Evolutionary conservation across 2,888 invertebrate species (phyloP).

Genomic region (Aromia moschata): DNA sequence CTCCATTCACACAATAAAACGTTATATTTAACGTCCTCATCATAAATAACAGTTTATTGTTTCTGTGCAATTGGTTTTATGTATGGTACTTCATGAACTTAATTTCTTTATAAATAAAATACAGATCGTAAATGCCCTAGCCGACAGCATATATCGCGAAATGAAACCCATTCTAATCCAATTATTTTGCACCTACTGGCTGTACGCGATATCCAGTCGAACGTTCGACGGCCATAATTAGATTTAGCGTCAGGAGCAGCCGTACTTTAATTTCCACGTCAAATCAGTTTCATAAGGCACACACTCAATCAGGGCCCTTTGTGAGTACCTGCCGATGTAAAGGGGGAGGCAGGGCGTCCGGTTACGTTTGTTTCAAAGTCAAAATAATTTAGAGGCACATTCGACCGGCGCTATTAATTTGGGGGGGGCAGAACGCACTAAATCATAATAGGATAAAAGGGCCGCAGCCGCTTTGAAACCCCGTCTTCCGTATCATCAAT

Average conservation of each 20-base stretch:
- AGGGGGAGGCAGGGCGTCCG: constrained; percentile 7
- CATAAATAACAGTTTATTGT: too few species aligned
- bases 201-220: too few species aligned
- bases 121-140: too few species aligned
- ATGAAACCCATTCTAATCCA: too few species aligned
- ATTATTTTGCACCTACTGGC: too few species aligned
- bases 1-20: too few species aligned
- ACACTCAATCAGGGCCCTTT: constrained; percentile 7
- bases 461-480: constrained; percentile 15
- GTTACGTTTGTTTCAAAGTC: constrained; percentile 18
- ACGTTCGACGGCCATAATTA: too few species aligned
- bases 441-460: constrained; percentile 17
- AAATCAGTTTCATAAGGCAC: constrained; percentile 12
- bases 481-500: constrained; percentile 20
- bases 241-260: neutral
- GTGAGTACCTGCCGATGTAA: neutral
- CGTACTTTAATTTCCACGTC: constrained; percentile 7
- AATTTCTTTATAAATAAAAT: too few species aligned
- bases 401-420: constrained; percentile 18
- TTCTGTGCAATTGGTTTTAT: too few species aligned
- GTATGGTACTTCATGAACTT: too few species aligned
- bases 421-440: neutral
- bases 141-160: too few species aligned
- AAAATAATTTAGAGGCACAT: constrained; percentile 20
- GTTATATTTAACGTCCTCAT: too few species aligned